A percentile compares a stretch with the other conserved stretches of the same genome.
phyloP scores from a whole-genome alignment of 2,113 vertebrate species.

The Hippolais icterina region DNA sequence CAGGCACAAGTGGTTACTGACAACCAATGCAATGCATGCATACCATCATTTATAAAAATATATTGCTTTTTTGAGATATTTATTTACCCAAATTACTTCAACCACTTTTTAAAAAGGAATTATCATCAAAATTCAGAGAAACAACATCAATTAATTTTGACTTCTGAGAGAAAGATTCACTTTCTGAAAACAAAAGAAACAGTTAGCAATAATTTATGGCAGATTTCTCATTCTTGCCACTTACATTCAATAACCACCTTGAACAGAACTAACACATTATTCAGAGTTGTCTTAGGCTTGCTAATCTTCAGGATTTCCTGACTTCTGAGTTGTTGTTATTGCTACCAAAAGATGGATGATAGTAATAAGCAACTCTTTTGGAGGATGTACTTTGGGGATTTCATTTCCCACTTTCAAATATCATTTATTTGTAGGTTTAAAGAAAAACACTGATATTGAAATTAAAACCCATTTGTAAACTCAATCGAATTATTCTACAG shows the following conservation, averaged over 20 bases:
- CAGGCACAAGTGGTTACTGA: neutral
- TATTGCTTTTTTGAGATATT: neutral
- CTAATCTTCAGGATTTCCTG: conserved; percentile 13
- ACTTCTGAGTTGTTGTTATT: neutral
- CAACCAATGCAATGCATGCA: neutral
- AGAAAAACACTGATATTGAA: conserved; percentile 26
- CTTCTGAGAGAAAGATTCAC: neutral
- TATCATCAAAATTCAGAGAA: neutral
- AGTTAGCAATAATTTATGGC: neutral
- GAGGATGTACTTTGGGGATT: neutral
- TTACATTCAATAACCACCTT: neutral
- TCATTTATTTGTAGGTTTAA: neutral
- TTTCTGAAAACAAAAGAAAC: neutral
- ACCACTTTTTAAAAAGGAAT: neutral
- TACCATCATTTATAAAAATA: neutral
- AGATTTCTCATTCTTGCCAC: conserved; percentile 14
- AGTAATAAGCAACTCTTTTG: neutral
- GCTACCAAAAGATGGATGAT: conserved; percentile 30
- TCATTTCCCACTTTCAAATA: neutral
- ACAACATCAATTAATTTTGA: neutral
- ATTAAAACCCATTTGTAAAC: conserved; percentile 16
- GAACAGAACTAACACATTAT: conserved; percentile 8
- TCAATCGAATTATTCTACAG: neutral
- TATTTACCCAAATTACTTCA: neutral
- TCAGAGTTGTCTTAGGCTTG: conserved; percentile 1